phyloP scores from a whole-genome alignment of 2,888 invertebrate genomes.

The Adelognathus sp. region DNA sequence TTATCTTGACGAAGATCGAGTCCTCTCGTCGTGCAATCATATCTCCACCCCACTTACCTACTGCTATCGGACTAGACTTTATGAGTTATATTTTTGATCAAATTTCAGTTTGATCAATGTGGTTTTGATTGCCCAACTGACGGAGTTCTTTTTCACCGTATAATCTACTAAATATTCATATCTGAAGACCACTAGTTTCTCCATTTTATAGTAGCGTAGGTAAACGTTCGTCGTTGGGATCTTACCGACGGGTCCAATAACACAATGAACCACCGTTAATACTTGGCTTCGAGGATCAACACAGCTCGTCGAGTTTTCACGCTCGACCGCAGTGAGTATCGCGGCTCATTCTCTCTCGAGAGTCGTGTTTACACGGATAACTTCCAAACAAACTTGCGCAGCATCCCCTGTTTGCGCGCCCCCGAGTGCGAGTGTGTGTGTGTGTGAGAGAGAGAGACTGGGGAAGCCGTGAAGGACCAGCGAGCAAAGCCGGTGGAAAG shows the following conservation, averaged over 20 bases:
- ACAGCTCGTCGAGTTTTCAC: slow-evolving; percentile 51
- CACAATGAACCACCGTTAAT: slow-evolving; percentile 45
- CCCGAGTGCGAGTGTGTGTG: too few relatives aligned
- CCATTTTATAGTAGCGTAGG: neutral
- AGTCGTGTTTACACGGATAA: slow-evolving; percentile 59
- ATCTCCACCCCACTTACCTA: neutral
- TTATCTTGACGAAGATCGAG: slow-evolving; percentile 54
- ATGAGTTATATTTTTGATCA: neutral
- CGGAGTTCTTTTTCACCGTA: neutral
- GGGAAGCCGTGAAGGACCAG: slow-evolving; percentile 22
- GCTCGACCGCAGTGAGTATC: slow-evolving; percentile 21
- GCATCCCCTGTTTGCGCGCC: slow-evolving; percentile 12
- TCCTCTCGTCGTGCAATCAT: neutral
- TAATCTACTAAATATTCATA: neutral
- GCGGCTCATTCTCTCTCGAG: slow-evolving; percentile 33
- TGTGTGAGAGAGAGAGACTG: slow-evolving; percentile 29
- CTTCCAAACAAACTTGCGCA: slow-evolving; percentile 52
- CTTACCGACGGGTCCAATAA: neutral
- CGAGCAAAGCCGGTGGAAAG: slow-evolving; percentile 11
- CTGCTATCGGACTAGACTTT: slow-evolving; percentile 13
- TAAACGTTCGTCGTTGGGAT: neutral
- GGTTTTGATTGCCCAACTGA: slow-evolving; percentile 5
- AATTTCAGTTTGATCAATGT: neutral
- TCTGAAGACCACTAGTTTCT: neutral
- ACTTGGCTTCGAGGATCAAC: slow-evolving; percentile 58